Percentiles rank a stretch among this genome's conserved stretches.
These are phyloP conservation scores for Metellina segmentata DNA, from an alignment of 2,888 invertebrate genomes.

Conservation along the genomic window DNA sequence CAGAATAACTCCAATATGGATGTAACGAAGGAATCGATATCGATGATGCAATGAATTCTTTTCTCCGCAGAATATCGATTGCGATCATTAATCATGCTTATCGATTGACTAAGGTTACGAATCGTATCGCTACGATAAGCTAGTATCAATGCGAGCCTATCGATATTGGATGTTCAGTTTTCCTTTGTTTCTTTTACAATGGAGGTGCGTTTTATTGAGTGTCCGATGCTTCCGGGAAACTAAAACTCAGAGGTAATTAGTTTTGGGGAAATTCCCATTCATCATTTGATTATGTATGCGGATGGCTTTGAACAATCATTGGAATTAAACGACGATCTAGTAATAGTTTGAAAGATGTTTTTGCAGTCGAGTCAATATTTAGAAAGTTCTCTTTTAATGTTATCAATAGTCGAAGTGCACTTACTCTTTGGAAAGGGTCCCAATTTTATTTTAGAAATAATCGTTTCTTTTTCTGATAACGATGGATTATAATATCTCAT, in stretches of 20 bases:
- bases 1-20: slow-evolving; percentile 60
- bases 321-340: slow-evolving; percentile 43
- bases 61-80: slow-evolving; percentile 64
- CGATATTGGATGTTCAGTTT: slow-evolving; percentile 46
- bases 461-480: too few relatives aligned
- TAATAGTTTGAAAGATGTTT: neutral
- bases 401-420: neutral
- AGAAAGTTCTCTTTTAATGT: neutral
- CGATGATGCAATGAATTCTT: slow-evolving; percentile 61
- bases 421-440: neutral
- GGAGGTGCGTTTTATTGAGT: slow-evolving; percentile 35
- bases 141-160: slow-evolving; percentile 60
- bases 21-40: slow-evolving; percentile 65
- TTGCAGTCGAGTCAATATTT: slow-evolving; percentile 25
- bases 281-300: slow-evolving; percentile 67
- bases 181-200: slow-evolving; percentile 59
- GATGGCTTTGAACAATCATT: slow-evolving; percentile 54
- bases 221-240: slow-evolving; percentile 4
- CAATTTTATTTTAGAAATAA: too few relatives aligned
- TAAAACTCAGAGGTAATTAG: slow-evolving; percentile 58
- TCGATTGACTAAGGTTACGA: slow-evolving; percentile 62
- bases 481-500: too few relatives aligned
- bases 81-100: slow-evolving; percentile 66
- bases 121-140: slow-evolving; percentile 69
- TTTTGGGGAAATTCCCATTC: slow-evolving; percentile 58